Evolutionary conservation across 2,888 invertebrate species (phyloP).

Genomic region (Brenthis ino): DNA sequence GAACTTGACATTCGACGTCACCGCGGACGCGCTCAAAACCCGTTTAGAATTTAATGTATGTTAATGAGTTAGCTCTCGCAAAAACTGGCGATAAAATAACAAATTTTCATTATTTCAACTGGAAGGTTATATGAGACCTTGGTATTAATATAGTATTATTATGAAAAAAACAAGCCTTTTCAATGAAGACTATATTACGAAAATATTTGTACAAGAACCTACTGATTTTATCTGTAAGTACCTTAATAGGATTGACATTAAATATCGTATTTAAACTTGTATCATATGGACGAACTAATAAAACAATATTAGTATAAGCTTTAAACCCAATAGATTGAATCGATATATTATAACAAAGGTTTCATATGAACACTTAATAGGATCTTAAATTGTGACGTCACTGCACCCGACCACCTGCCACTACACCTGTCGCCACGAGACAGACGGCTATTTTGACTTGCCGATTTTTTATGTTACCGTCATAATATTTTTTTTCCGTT

Average conservation of each 20-base stretch:
- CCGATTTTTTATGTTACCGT: not conserved
- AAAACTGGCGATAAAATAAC: slow-evolving; percentile 23
- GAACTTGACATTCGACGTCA: not conserved
- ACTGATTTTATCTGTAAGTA: no score
- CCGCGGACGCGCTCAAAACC: slow-evolving; percentile 6
- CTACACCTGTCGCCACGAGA: slow-evolving; percentile 16
- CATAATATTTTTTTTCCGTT: not conserved
- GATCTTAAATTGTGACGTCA: slow-evolving; percentile 8
- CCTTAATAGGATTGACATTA: no score
- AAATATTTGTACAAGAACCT: no score
- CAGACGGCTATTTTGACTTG: slow-evolving; percentile 4
- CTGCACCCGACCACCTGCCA: slow-evolving; percentile 3
- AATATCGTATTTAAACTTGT: no score
- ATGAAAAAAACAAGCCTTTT: not conserved
- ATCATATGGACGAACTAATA: no score
- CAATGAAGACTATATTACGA: no score
- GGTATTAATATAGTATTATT: slow-evolving; percentile 20
- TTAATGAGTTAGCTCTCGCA: slow-evolving; percentile 23
- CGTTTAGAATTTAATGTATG: slow-evolving; percentile 24
- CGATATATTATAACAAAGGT: slow-evolving; percentile 2
- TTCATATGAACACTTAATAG: not conserved
- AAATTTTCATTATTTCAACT: slow-evolving; percentile 27
- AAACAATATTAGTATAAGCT: not conserved
- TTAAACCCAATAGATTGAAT: not conserved
- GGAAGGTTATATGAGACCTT: slow-evolving; percentile 14